Base-by-base conservation (phyloP, 2,888 invertebrate species). In the Dryomyza anilis region DNA sequence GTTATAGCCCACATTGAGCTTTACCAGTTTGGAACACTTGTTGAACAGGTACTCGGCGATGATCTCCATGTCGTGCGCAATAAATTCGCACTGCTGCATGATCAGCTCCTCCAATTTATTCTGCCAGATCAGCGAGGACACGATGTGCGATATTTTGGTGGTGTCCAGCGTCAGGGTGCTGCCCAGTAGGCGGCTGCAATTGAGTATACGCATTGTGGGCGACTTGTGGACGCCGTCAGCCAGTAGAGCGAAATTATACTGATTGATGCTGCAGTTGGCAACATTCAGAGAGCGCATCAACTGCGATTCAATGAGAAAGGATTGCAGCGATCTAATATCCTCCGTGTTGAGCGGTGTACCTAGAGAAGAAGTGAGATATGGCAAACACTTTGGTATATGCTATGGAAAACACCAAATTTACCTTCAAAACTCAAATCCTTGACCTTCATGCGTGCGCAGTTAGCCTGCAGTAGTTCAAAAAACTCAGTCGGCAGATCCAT, bases 161-260 rank as follows among this genome's bases (percentile, higher is more conserved):
- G 75, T 74, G 21, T 83, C 83, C 58, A 81, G 66, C 2, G 63
- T 68, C 2, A 76, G 63, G 1, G 58, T 59, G 3, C 61, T 58
- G 1, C 74, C 72, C 25, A 78, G 12, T 1, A 82, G 30, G 1
- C 80, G 75, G 33, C 73, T 79, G 45, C 76, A 72, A 59, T 75
- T 69, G 2, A 83, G 62, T 3, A 62, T 63, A 1, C 64, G 61
- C 30, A 83, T 39, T 3, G 71, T 69, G 2, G 36, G 36, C 2
- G 80, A 82, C 30, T 81, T 79, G 39, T 78, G 48, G 2, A 83
- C 71, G 0, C 79, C 83, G 70, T 82, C 83, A 0, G 81, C 83
- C 4, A 83, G 36, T 2, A 74, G 58, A 3, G 78, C 74, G 55
- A 82, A 82, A 29, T 74, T 76, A n/a, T 71, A 77, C 59, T 81